A percentile compares a stretch with the other conserved stretches of the same genome.
These are phyloP conservation scores for Melanaphis sacchari DNA, from an alignment of 1,140 invertebrate genomes.

Conservation along the genomic window DNA sequence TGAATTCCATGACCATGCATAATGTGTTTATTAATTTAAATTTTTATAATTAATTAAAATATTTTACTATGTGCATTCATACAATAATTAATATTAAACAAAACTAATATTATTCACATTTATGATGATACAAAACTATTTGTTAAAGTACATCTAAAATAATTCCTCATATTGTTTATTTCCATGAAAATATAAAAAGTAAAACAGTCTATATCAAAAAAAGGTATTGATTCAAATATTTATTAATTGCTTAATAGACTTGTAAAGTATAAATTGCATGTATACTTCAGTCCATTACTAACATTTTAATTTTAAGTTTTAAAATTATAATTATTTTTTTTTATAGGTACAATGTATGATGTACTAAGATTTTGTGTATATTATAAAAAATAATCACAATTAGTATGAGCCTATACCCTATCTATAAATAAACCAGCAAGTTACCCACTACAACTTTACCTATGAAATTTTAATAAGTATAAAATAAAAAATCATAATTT, in stretches of 20 bases:
- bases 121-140: not conserved
- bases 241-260: not conserved
- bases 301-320: not conserved
- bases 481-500: too few relatives aligned
- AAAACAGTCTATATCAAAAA: slow-evolving; percentile 27
- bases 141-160: not conserved
- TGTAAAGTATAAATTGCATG: not conserved
- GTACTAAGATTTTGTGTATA: not conserved
- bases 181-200: not conserved
- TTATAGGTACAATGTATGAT: not conserved
- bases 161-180: not conserved
- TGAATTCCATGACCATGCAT: not conserved
- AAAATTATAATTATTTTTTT: slow-evolving; percentile 1
- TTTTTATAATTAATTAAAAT: not conserved
- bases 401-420: not conserved
- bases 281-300: not conserved
- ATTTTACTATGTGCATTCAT: not conserved
- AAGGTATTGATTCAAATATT: not conserved
- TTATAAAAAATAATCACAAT: not conserved
- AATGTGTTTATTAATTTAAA: not conserved
- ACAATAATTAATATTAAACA: not conserved
- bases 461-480: too few relatives aligned
- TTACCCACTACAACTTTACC: too few relatives aligned
- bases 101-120: not conserved
- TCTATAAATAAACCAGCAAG: too few relatives aligned